Base-by-base conservation (phyloP, 2,888 invertebrate species). In the Nesidiocoris tenuis region DNA sequence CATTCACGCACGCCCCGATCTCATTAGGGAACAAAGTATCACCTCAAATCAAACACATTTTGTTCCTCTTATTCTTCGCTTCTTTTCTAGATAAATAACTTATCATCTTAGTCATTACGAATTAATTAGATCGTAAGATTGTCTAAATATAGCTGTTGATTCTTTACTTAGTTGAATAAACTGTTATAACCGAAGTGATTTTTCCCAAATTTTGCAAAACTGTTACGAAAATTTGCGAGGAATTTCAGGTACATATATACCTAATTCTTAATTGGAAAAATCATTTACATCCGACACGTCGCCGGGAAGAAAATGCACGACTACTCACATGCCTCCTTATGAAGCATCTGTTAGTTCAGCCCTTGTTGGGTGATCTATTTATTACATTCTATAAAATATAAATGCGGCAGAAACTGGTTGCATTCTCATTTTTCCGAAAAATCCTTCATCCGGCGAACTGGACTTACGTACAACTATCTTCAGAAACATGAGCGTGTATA, bases 11-110 rank as follows among this genome's bases (percentile, higher is more conserved):
- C 65, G 39, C 39, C 39, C 65, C 65, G 65, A 65, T 65, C 65
- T 65, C 65, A 65, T 65, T 39, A 65, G 39, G 25, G 65, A 18
- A 65, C 65, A 39, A n/a, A 65, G 12, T 25, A 5, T 39, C 17
- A 65, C 39, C 39, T 65, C 65, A 25, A 63, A 65, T 65, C 65
- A 18, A n/a, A 25, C 65, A 65, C 65, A 65, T 65, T 19, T 65
- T 65, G 65, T 65, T 65, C 65, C 65, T 65, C 39, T 23, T 65
- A 12, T 18, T 39, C 39, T 65, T 39, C 0, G 65, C 39, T 39
- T 39, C 39, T 39, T 17, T 22, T 5, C n/a, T 3, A 1, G 2
- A 17, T 39, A 39, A 65, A 39, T 65, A 65, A 39, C 65, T 65
- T 65, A 39, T 24, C 24, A 65, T 65, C 39, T 39, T 65, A 39